Evolutionary conservation across 1,140 invertebrate genomes (phyloP).

Genomic region (Cydia strobilella): DNA sequence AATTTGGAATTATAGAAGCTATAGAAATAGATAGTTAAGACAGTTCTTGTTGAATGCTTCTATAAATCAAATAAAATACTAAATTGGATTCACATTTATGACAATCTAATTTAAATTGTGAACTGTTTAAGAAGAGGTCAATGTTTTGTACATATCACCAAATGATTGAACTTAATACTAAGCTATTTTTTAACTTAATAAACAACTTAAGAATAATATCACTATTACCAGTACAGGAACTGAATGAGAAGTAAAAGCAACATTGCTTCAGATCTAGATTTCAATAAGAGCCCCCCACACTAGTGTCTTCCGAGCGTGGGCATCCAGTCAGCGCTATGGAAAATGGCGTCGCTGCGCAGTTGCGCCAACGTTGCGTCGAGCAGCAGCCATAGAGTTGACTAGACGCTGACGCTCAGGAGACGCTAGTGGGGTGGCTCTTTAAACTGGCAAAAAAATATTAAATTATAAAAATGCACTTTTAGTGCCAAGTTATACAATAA

Average conservation of each 20-base stretch:
- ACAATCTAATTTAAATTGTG: not conserved
- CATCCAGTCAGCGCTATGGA: too few species aligned
- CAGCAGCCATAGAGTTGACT: too few species aligned
- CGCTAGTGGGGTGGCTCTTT: too few species aligned
- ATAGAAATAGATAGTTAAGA: not conserved
- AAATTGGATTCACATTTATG: not conserved
- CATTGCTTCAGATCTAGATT: conserved; percentile 7
- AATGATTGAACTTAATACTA: conserved; percentile 26
- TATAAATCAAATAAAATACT: not conserved
- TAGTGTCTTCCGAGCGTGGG: too few species aligned
- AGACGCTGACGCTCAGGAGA: too few species aligned
- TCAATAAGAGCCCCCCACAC: not conserved
- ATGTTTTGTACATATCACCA: conserved; percentile 21
- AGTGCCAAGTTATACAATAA: conserved; percentile 19
- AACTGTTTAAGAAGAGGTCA: not conserved
- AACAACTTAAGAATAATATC: conserved; percentile 71
- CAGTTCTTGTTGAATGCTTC: not conserved
- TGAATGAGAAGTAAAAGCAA: conserved; percentile 47
- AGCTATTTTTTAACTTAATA: conserved; percentile 11
- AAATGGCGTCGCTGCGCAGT: too few species aligned
- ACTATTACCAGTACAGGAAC: conserved; percentile 72
- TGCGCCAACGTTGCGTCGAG: too few species aligned
- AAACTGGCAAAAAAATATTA: conserved; percentile 12
- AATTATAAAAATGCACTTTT: conserved; percentile 29
- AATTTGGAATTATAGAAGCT: not conserved